Conservation (phyloP, 2,113 vertebrate genomes). For the Atrichornis clamosus region DNA sequence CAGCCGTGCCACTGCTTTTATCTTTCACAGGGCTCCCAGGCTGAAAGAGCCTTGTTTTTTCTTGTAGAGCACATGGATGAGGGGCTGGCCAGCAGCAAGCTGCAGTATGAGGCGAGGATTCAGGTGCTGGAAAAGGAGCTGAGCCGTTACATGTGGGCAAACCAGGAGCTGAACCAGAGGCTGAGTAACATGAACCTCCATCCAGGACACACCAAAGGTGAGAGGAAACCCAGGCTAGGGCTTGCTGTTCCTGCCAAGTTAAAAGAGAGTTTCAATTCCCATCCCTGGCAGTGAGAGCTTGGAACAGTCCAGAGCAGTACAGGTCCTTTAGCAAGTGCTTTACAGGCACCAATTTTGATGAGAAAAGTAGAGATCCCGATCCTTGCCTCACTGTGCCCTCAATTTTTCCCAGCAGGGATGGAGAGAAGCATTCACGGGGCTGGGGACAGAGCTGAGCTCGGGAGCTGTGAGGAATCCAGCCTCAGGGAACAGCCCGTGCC, state of each 20-base stretch:
- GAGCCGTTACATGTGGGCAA: constrained; percentile 78
- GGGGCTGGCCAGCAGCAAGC: constrained; percentile 85
- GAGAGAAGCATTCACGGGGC: constrained; percentile 3
- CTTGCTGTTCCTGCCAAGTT: not conserved
- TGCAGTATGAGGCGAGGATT: constrained; percentile 89
- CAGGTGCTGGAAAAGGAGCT: constrained; percentile 88
- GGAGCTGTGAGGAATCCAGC: constrained; percentile 25
- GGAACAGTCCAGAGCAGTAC: not conserved
- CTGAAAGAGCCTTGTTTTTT: not conserved
- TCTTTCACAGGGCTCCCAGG: not conserved
- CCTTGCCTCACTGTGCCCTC: not conserved
- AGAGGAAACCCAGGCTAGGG: not conserved
- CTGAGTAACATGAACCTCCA: constrained; percentile 69
- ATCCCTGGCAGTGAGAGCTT: not conserved
- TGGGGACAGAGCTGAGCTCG: constrained; percentile 44
- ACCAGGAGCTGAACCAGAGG: constrained; percentile 86
- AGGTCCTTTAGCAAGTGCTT: not conserved
- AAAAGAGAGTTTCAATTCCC: not conserved
- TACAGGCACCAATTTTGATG: not conserved
- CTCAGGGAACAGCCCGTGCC: not conserved
- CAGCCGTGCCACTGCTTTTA: not conserved
- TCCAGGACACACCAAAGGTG: constrained; percentile 77
- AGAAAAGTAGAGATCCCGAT: not conserved
- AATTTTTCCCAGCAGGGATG: constrained; percentile 15
- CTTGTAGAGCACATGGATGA: constrained; percentile 88